These are phyloP conservation scores for Acipenser transmontanus DNA, from an alignment of 2,797 vertebrate species.

Conservation along the genomic window DNA sequence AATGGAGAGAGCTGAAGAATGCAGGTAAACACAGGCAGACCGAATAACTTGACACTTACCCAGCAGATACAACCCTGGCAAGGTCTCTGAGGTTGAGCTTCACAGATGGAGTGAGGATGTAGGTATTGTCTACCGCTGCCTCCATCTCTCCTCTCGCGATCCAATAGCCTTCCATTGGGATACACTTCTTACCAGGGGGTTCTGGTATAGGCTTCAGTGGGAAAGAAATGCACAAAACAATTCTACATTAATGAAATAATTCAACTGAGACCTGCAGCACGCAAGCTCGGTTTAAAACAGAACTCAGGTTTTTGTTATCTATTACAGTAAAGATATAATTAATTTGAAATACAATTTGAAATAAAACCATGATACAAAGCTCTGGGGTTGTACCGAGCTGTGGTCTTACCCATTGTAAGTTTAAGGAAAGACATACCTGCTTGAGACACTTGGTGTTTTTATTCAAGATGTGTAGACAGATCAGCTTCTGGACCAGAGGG, in stretches of 20 bases:
- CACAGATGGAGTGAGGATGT: constrained; percentile 85
- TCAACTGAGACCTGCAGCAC: no score
- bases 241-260: no score
- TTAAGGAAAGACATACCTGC: constrained; percentile 57
- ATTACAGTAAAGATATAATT: no score
- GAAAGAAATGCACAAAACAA: neutral
- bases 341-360: no score
- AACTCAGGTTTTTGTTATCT: no score
- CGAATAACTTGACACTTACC: constrained; percentile 55
- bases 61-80: constrained; percentile 82
- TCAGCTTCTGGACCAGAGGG: constrained; percentile 80
- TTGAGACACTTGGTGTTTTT: constrained; percentile 82
- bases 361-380: no score
- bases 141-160: constrained; percentile 83
- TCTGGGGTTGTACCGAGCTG: no score
- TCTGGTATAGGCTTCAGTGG: constrained; percentile 76
- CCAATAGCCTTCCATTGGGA: constrained; percentile 89
- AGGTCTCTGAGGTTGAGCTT: constrained; percentile 90
- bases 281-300: no score
- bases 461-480: constrained; percentile 78
- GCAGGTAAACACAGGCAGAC: neutral
- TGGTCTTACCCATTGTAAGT: neutral
- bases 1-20: neutral
- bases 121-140: constrained; percentile 72
- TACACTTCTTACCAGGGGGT: constrained; percentile 60